Evolutionary conservation across 2,113 vertebrate genomes (phyloP).

Genomic region (Crotophaga sulcirostris): DNA sequence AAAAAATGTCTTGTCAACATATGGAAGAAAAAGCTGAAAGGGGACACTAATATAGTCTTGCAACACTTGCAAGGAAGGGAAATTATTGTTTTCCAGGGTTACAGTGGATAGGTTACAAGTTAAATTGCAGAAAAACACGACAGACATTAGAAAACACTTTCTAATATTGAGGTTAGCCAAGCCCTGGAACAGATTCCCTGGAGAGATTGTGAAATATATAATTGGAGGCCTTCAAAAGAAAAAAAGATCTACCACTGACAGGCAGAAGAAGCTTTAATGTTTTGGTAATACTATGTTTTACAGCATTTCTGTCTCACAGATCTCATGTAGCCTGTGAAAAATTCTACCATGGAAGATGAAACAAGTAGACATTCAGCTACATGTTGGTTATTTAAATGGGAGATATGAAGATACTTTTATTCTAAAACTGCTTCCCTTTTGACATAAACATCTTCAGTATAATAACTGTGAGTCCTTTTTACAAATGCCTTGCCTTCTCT

Average conservation of each 20-base stretch:
- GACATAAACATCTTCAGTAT: neutral
- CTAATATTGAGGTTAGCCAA: neutral
- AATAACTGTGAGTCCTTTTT: neutral
- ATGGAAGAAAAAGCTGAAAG: neutral
- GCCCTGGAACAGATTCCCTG: neutral
- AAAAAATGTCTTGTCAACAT: neutral
- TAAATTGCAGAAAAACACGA: neutral
- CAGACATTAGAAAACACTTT: neutral
- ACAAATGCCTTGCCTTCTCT: neutral
- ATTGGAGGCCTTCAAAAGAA: neutral
- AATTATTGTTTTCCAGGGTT: neutral
- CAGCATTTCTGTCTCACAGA: neutral
- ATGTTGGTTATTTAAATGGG: neutral
- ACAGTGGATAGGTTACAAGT: neutral
- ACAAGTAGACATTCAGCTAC: neutral
- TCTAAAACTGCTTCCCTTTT: neutral
- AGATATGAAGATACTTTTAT: neutral
- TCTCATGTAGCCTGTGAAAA: neutral
- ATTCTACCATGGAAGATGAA: neutral
- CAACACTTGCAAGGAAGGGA: neutral
- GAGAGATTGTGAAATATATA: neutral
- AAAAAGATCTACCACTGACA: neutral
- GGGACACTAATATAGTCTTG: accelerated
- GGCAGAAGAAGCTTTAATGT: neutral
- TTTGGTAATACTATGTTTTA: neutral